phyloP scores from a whole-genome alignment of 1,140 invertebrate genomes.

The Drosophila varians region DNA sequence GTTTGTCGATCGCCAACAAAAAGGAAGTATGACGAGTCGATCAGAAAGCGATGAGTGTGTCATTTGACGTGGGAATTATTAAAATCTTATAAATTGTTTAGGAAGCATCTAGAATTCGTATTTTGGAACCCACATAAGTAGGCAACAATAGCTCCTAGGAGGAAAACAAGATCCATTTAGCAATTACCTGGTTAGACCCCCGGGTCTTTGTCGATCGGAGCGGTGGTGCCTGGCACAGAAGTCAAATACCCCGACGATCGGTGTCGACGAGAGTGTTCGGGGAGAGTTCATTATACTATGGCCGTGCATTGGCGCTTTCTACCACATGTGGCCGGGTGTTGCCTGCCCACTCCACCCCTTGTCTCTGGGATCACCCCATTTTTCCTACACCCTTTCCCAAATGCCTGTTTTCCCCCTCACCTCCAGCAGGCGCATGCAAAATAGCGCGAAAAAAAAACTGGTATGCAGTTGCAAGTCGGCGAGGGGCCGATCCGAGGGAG shows the following conservation, averaged over 20 bases:
- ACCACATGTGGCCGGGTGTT: slow-evolving; percentile 37
- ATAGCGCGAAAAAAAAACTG: slow-evolving; percentile 68
- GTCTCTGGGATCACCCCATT: too few species aligned
- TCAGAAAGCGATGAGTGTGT: background rate
- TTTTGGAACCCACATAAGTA: background rate
- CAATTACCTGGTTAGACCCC: slow-evolving; percentile 30
- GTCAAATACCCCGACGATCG: slow-evolving; percentile 45
- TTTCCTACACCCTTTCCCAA: background rate
- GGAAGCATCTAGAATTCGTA: too few species aligned
- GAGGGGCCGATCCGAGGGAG: background rate
- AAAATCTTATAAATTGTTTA: too few species aligned
- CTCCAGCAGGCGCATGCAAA: slow-evolving; percentile 56
- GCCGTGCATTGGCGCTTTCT: slow-evolving; percentile 53
- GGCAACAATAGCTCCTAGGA: background rate
- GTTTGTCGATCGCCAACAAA: background rate
- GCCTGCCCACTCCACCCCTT: too few species aligned
- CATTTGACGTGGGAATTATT: too few species aligned
- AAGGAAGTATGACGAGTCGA: slow-evolving; percentile 16
- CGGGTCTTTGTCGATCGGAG: slow-evolving; percentile 13
- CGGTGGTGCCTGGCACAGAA: slow-evolving; percentile 46
- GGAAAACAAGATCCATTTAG: too few species aligned
- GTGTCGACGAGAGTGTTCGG: slow-evolving; percentile 32
- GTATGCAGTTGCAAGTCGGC: slow-evolving; percentile 57
- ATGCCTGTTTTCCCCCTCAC: background rate
- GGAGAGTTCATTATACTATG: slow-evolving; percentile 59